Evolutionary conservation across 2,797 vertebrate genomes (phyloP), one percentile per base, ranked within the genome.

Genomic region (Pseudochromis fuscus): DNA sequence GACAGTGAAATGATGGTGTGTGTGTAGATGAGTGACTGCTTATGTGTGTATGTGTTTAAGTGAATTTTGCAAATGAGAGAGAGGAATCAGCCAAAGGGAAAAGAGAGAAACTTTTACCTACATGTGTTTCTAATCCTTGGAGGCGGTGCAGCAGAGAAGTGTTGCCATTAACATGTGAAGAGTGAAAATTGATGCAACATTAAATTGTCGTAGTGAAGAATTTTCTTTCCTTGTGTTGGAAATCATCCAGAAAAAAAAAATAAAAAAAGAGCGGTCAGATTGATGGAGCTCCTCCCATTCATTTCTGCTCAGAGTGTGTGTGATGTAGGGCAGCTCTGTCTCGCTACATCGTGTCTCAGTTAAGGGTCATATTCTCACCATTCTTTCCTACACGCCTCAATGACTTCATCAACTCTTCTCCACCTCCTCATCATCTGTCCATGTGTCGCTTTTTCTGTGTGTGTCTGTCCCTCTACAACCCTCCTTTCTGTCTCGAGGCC

Each of bases 361-460:
- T 77, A 70, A 79, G 82, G 84, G 62, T 88, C 87, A 86, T 67
- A 88, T 89, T 90, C 82, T 88, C 87, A 77, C 82, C 79, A 70
- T 78, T 84, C 60, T 80, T 88, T 76, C 57, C 65, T 72, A 33
- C 83, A 88, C 56, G 75, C 85, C 79, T 87, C 79, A 62, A 27
- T 88, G 85, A 88, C 82, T 80, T 85, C 79, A 88, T 80, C 87
- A 75, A 56, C 78, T 77, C 53, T 64, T 67, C 72, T 78, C 75
- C 88, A 79, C 88, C 87, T 85, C 88, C 83, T 87, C 88, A 83
- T 85, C 88, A 86, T 83, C 76, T 85, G 87, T 80, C 82, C 61
- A 58, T 67, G 67, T 72, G 68, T 66, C 25, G 25, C 67, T 24
- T 75, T 74, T 70, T 65, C 62, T 38, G 13, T 21, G 8, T 69